Percentiles rank a stretch among this genome's conserved stretches.
Evolutionary conservation across 2,113 vertebrate genomes (phyloP).

Genomic region (Cottus gobio): DNA sequence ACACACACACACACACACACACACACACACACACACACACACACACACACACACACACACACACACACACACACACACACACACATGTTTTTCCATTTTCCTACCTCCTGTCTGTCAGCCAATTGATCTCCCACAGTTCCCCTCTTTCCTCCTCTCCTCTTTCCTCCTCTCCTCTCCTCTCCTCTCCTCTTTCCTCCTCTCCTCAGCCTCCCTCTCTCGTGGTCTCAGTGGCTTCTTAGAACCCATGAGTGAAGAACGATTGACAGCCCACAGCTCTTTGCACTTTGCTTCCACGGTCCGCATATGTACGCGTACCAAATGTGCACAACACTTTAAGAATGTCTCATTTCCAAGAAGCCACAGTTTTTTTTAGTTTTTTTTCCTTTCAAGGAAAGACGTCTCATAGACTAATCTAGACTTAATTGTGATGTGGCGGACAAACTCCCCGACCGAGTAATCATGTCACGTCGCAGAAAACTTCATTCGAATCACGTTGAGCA

Average conservation of each 20-base stretch:
- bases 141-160: constrained; percentile 17
- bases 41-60: constrained; percentile 1
- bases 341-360: background rate
- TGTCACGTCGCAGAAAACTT: constrained; percentile 37
- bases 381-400: constrained; percentile 26
- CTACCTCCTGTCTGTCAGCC: constrained; percentile 24
- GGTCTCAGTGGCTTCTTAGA: constrained; percentile 49
- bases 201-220: constrained; percentile 5
- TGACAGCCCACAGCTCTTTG: constrained; percentile 25
- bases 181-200: background rate
- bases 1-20: background rate
- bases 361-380: background rate
- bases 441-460: constrained; percentile 36
- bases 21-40: background rate
- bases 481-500: constrained; percentile 37
- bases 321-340: background rate
- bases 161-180: background rate
- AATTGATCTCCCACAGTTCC: constrained; percentile 48
- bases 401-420: constrained; percentile 15
- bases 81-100: constrained; percentile 29
- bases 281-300: background rate
- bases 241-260: constrained; percentile 39
- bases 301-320: background rate
- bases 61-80: background rate
- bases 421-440: constrained; percentile 23